Evolutionary conservation across 2,113 vertebrate species (phyloP).

Genomic region (Eidolon helvum): DNA sequence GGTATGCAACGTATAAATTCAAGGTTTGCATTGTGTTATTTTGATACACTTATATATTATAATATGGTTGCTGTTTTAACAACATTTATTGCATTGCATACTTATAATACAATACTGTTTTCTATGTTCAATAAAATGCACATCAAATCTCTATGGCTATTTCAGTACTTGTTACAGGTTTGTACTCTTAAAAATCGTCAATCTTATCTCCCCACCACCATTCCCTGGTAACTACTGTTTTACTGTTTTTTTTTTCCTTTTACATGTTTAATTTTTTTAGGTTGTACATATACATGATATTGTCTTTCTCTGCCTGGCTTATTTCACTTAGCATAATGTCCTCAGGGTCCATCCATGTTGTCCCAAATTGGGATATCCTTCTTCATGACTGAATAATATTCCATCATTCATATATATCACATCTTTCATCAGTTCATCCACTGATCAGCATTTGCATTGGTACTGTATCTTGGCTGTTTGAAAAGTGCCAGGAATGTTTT

Average conservation of each 20-base stretch:
- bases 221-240: background rate
- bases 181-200: background rate
- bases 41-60: background rate
- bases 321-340: background rate
- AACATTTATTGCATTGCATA: background rate
- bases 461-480: background rate
- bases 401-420: rapidly evolving
- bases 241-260: background rate
- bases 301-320: background rate
- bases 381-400: background rate
- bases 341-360: background rate
- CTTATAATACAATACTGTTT: background rate
- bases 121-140: background rate
- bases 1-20: background rate
- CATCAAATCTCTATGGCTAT: background rate
- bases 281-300: background rate
- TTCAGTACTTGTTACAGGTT: background rate
- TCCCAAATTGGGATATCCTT: background rate
- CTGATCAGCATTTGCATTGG: background rate
- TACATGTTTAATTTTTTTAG: background rate
- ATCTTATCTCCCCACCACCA: background rate
- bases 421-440: background rate
- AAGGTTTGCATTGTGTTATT: background rate
- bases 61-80: background rate
- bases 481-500: background rate